Conservation (phyloP, 2,113 vertebrate species). For the Paramormyrops kingsleyae region DNA sequence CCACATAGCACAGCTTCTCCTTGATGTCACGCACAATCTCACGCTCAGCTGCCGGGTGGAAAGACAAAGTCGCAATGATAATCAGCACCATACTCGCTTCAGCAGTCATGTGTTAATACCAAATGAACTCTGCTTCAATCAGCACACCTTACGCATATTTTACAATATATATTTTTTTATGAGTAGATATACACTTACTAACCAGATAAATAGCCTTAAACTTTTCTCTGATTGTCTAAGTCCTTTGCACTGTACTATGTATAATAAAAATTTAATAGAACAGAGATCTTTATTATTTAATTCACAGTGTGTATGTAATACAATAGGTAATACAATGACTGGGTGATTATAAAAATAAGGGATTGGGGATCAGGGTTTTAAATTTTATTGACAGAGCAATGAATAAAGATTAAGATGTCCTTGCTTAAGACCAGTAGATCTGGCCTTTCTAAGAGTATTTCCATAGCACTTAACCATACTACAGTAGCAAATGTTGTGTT, state of each 20-base stretch:
- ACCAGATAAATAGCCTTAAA: background rate
- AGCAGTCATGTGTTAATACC: background rate
- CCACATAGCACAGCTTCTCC: conserved; percentile 83
- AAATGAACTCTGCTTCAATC: background rate
- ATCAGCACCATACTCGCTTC: background rate
- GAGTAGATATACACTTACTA: background rate
- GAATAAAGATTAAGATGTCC: background rate
- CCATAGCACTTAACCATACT: background rate
- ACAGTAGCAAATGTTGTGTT: background rate
- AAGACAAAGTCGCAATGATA: background rate
- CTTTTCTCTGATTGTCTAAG: background rate
- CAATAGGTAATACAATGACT: background rate
- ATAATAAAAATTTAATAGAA: background rate
- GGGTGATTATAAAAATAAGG: background rate
- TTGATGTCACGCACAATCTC: conserved; percentile 89
- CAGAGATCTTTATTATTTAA: background rate
- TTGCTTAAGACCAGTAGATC: background rate
- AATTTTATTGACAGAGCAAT: background rate
- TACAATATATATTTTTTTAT: background rate
- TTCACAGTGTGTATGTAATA: background rate
- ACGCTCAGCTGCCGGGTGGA: conserved; percentile 64
- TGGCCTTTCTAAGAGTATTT: background rate
- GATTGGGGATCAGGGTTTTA: background rate
- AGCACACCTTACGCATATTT: background rate
- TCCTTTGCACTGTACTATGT: background rate